phyloP scores from a whole-genome alignment of 2,113 vertebrate genomes.

The Cathartes aura region DNA sequence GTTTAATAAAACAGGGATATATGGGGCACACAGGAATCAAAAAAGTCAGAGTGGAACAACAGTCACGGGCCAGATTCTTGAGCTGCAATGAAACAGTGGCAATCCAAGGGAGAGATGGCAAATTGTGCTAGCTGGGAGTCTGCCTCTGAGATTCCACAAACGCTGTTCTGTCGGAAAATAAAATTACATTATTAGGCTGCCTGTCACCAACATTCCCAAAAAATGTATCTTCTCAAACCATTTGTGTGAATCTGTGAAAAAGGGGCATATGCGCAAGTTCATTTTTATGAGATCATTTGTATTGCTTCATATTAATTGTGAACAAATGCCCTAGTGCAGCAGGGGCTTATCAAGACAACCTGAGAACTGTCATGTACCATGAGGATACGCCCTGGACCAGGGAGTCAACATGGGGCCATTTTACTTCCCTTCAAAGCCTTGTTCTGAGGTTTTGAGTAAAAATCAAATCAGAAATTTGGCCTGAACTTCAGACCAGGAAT shows the following conservation, averaged over 20 bases:
- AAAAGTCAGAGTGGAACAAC: background rate
- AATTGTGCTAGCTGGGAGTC: background rate
- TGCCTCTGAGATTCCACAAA: background rate
- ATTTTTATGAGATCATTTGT: background rate
- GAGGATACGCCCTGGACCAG: fast-evolving
- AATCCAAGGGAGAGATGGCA: background rate
- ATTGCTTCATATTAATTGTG: background rate
- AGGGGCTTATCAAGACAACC: background rate
- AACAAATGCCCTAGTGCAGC: background rate
- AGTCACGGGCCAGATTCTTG: background rate
- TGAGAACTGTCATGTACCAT: background rate
- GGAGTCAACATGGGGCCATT: background rate
- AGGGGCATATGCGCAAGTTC: background rate
- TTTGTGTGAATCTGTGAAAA: background rate
- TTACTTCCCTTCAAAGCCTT: background rate
- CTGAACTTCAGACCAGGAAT: background rate
- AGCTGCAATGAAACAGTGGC: background rate
- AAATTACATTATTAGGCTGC: background rate
- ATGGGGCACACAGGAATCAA: background rate
- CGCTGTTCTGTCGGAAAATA: background rate
- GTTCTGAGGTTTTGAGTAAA: background rate
- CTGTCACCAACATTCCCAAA: background rate
- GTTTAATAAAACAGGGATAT: constrained; percentile 18
- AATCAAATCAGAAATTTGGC: background rate
- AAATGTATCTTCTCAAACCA: background rate